These are phyloP conservation scores for Spondyliosoma cantharus DNA, from an alignment of 2,797 vertebrate species.

Conservation along the genomic window DNA sequence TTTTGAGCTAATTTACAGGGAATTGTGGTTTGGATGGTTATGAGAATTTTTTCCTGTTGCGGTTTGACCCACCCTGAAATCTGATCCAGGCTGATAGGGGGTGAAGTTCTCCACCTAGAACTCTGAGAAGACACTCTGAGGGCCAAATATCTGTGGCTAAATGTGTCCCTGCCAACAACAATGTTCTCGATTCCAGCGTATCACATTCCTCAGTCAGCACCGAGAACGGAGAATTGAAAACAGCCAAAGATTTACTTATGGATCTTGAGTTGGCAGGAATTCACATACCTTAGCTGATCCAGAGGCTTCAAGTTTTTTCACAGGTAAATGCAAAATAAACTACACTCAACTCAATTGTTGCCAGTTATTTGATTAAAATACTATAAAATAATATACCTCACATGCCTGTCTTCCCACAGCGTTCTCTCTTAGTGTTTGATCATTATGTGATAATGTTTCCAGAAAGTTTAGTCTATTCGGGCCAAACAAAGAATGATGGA, in stretches of 20 bases:
- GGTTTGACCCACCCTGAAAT: slow-evolving; percentile 41
- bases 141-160: slow-evolving; percentile 72
- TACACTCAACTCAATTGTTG: too few species aligned
- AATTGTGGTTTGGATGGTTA: slow-evolving; percentile 33
- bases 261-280: slow-evolving; percentile 64
- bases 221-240: slow-evolving; percentile 74
- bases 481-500: background rate
- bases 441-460: background rate
- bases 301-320: slow-evolving; percentile 26
- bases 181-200: slow-evolving; percentile 66
- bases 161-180: slow-evolving; percentile 71
- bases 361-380: background rate
- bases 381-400: background rate
- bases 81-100: slow-evolving; percentile 32
- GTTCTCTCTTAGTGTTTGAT: background rate
- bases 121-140: slow-evolving; percentile 34
- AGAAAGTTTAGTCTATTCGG: background rate
- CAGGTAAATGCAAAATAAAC: slow-evolving; percentile 8
- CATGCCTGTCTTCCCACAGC: background rate
- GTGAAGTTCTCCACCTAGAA: slow-evolving; percentile 39
- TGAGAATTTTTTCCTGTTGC: slow-evolving; percentile 13
- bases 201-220: slow-evolving; percentile 65
- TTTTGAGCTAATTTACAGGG: background rate
- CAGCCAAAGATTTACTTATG: slow-evolving; percentile 69
- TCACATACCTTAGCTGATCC: slow-evolving; percentile 47